These are phyloP conservation scores for Amphimedon queenslandica DNA, from an alignment of 37 sponge, comb jelly and placozoan species.

Conservation along the genomic window DNA sequence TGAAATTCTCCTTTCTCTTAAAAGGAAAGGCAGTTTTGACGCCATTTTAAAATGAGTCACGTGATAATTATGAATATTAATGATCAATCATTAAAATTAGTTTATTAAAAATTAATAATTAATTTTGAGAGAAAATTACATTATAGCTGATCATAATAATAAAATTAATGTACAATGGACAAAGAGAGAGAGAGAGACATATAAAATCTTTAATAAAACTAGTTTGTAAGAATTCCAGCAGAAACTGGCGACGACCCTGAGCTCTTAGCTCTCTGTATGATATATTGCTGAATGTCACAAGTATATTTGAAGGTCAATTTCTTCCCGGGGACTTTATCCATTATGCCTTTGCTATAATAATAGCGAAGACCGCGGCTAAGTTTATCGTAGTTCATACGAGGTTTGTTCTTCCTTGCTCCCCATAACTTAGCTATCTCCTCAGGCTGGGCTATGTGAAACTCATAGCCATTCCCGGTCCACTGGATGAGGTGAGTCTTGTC, in stretches of 20 bases:
- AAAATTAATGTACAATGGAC: too few species aligned
- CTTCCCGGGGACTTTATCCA: constrained; percentile 87
- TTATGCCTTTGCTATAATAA: constrained; percentile 84
- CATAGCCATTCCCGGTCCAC: constrained; percentile 80
- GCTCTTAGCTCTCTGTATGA: background rate
- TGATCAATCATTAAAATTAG: too few species aligned
- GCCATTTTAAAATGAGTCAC: too few species aligned
- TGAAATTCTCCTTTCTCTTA: background rate
- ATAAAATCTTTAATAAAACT: too few species aligned
- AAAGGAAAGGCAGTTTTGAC: too few species aligned
- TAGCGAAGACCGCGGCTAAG: constrained; percentile 83
- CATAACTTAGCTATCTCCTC: constrained; percentile 81
- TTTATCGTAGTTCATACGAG: constrained; percentile 88
- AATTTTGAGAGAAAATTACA: too few species aligned
- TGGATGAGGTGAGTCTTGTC: constrained; percentile 52
- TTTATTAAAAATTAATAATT: too few species aligned
- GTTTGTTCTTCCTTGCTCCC: constrained; percentile 83
- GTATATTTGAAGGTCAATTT: constrained; percentile 80
- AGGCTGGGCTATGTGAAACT: constrained; percentile 63
- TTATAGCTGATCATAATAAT: too few species aligned
- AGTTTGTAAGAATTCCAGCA: too few species aligned
- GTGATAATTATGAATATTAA: too few species aligned
- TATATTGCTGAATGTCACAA: constrained; percentile 63
- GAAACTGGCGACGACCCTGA: background rate
- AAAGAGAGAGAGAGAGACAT: too few species aligned